Base-by-base conservation (phyloP, 1,140 invertebrate species). In the Hesperophylax magnus region DNA sequence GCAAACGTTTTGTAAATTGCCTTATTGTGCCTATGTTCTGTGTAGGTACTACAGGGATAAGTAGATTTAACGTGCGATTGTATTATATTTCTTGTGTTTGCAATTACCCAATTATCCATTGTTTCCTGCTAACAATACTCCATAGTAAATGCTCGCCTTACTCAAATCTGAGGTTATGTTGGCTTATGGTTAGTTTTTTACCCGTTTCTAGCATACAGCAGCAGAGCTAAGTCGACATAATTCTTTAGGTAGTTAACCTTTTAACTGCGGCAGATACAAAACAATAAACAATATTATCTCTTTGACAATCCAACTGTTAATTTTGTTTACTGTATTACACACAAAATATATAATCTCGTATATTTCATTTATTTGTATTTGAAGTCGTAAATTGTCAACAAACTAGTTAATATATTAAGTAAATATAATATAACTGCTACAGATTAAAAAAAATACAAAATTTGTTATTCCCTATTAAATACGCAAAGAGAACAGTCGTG, bases 61-160 rank as follows among this genome's bases (percentile, higher is more conserved):
- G 22, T 24, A 72, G 47, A 53, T 72, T 53, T 52, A 22, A 54
- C 54, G 27, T 53, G 52, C 69, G 69, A 72, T 72, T 72, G 69
- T 72, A 22, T 72, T 72, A 72, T 53, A 27, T 53, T 72, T 54
- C 69, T 72, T 72, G 52, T 72, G 47, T 72, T 72, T 54, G 69
- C 69, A 72, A 72, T 72, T 72, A 54, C 69, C 69, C 69, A 72
- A 72, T 72, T 72, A 72, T 53, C 69, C 20, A 72, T 72, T 72
- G 69, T 72, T 72, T 53, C 20, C 18, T 22, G 69, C 20, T 72
- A 72, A 72, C 69, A 72, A 72, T 72, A 72, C 47, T 34, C 63
- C 58, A n/a, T 34, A 67, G 63, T 67, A 67, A 67, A 61, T 61
- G 24, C 63, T 54, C 47, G 52, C 69, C 69, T 54, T 20, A 52